Percentiles rank a stretch among this genome's conserved stretches.
These are phyloP conservation scores for Hormaphis cornu DNA, from an alignment of 1,140 invertebrate species.

Conservation along the genomic window DNA sequence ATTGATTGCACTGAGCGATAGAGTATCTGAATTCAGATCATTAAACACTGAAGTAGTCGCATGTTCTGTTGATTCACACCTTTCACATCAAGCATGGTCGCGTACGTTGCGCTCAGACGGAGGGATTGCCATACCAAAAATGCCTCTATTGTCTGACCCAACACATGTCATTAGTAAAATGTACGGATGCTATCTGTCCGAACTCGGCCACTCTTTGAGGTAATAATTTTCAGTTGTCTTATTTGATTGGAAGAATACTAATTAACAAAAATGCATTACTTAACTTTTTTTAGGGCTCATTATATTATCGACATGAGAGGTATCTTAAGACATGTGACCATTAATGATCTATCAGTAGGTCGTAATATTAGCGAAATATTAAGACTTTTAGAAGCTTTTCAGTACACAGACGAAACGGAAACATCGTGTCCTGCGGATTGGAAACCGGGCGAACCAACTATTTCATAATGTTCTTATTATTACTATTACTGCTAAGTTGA, in stretches of 20 bases:
- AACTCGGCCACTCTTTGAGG: slow-evolving; percentile 85
- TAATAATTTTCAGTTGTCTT: slow-evolving; percentile 14
- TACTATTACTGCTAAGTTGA: not conserved
- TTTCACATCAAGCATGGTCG: slow-evolving; percentile 87
- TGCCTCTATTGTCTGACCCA: slow-evolving; percentile 94
- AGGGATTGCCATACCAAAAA: slow-evolving; percentile 89
- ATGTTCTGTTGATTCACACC: slow-evolving; percentile 83
- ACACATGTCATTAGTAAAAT: slow-evolving; percentile 71
- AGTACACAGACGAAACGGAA: slow-evolving; percentile 49
- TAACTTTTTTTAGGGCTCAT: slow-evolving; percentile 36
- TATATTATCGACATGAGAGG: slow-evolving; percentile 46
- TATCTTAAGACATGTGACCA: slow-evolving; percentile 44
- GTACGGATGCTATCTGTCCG: slow-evolving; percentile 90
- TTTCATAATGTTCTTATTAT: slow-evolving; percentile 24
- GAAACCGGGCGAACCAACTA: slow-evolving; percentile 35
- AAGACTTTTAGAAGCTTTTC: slow-evolving; percentile 52
- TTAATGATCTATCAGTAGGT: slow-evolving; percentile 53
- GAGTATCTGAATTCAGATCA: slow-evolving; percentile 70
- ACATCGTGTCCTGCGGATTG: slow-evolving; percentile 37
- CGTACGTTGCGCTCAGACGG: slow-evolving; percentile 90
- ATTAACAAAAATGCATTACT: not conserved
- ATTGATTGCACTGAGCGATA: slow-evolving; percentile 85
- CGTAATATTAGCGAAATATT: slow-evolving; percentile 54
- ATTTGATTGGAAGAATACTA: not conserved
- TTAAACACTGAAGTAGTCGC: slow-evolving; percentile 77